Evolutionary conservation across 2,888 invertebrate genomes (phyloP).

Genomic region (Lithosia quadra): DNA sequence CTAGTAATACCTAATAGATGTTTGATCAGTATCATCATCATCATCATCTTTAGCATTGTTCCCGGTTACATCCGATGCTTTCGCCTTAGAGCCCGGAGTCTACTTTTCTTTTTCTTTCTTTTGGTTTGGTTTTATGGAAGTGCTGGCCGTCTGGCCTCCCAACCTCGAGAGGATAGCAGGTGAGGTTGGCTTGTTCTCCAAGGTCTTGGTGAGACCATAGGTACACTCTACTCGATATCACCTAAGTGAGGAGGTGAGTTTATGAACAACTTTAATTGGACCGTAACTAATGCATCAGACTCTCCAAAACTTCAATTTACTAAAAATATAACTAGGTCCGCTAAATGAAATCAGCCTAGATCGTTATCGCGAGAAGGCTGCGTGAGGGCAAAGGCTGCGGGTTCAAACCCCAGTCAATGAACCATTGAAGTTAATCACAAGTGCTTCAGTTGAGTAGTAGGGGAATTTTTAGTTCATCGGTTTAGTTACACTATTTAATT

Average conservation of each 20-base stretch:
- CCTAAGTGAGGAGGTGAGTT: neutral
- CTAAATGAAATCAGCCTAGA: neutral
- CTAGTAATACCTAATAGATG: no score
- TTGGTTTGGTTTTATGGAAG: neutral
- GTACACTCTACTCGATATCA: no score
- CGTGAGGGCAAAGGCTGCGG: neutral
- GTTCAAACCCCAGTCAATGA: conserved; percentile 4
- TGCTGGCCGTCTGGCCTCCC: neutral
- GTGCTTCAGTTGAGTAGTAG: neutral
- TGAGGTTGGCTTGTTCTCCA: no score
- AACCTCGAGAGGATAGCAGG: neutral
- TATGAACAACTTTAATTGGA: neutral
- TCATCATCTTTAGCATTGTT: neutral
- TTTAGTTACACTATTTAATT: no score
- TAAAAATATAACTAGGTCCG: neutral
- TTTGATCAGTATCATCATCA: no score
- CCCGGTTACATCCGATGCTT: neutral
- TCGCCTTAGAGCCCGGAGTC: neutral
- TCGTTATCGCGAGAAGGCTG: neutral
- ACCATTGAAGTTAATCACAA: neutral
- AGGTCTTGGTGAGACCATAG: no score
- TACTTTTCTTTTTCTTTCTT: no score
- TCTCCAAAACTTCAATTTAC: neutral
- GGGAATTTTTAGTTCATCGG: no score
- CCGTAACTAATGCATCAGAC: neutral